phyloP scores from a whole-genome alignment of 1,140 invertebrate genomes.

The Druon quercuslanigerum region DNA sequence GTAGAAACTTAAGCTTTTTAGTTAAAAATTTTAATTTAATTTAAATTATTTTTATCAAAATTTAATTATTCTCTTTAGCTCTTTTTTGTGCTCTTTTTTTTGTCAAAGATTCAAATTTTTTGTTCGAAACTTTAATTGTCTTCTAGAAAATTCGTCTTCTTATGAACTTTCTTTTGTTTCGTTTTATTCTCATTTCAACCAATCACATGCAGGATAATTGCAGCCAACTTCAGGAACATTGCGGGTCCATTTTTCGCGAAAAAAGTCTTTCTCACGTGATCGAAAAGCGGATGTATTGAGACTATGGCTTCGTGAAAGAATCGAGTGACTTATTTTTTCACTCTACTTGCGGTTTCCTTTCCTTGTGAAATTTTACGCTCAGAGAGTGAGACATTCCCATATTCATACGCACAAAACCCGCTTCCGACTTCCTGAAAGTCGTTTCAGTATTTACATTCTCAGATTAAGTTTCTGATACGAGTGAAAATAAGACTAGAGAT shows the following conservation, averaged over 20 bases:
- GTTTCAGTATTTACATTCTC: not conserved
- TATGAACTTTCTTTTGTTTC: too few species aligned
- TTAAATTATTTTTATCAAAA: too few species aligned
- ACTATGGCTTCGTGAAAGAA: slow-evolving; percentile 19
- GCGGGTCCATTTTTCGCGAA: not conserved
- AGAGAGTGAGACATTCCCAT: not conserved
- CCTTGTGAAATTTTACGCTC: not conserved
- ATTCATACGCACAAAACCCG: not conserved
- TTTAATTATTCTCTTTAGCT: too few species aligned
- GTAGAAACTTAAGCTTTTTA: too few species aligned
- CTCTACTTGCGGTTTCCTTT: slow-evolving; percentile 15
- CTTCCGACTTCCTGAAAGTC: slow-evolving; percentile 1
- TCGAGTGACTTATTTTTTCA: slow-evolving; percentile 27
- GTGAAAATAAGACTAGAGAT: too few species aligned
- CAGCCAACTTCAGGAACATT: slow-evolving; percentile 9
- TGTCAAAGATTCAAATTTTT: too few species aligned
- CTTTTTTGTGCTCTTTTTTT: too few species aligned
- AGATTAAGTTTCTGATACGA: not conserved
- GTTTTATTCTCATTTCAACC: too few species aligned
- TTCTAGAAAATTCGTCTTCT: too few species aligned
- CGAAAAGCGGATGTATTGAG: not conserved
- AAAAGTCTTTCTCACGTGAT: not conserved
- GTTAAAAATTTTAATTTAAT: too few species aligned
- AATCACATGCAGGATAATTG: not conserved
- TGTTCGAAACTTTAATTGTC: too few species aligned